Percentiles rank a stretch among this genome's conserved stretches.
These are phyloP conservation scores for Neopelma chrysocephalum DNA, from an alignment of 2,797 vertebrate species.

Conservation along the genomic window DNA sequence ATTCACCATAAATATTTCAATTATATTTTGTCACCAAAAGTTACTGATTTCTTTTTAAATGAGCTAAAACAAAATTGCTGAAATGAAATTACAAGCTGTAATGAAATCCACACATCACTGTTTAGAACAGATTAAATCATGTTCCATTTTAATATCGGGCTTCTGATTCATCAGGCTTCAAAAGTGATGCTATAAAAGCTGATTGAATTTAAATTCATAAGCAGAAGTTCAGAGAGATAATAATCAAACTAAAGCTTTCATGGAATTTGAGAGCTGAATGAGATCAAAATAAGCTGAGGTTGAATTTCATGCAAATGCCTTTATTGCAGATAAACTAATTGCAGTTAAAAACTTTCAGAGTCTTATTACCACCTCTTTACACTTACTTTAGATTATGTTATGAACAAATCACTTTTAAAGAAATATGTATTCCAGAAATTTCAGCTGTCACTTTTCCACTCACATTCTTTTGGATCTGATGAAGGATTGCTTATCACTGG, in stretches of 20 bases:
- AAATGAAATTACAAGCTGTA: constrained; percentile 20
- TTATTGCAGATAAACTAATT: neutral
- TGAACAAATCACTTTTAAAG: neutral
- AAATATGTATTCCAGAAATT: neutral
- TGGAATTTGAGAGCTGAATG: neutral
- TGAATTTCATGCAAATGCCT: neutral
- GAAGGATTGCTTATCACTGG: neutral
- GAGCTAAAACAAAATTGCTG: neutral
- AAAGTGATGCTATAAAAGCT: neutral
- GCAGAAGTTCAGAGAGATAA: neutral
- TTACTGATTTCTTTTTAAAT: constrained; percentile 23
- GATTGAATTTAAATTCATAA: constrained; percentile 24
- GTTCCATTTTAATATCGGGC: neutral
- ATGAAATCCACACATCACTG: constrained; percentile 25
- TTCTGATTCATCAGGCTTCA: neutral
- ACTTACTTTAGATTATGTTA: neutral
- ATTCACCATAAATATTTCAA: constrained; percentile 1
- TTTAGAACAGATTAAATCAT: constrained; percentile 41
- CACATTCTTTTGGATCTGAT: neutral
- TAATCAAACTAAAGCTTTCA: neutral
- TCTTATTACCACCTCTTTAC: neutral
- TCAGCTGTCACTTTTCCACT: neutral
- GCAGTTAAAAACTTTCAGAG: neutral
- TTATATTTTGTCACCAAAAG: neutral
- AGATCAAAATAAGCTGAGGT: neutral